phyloP scores from a whole-genome alignment of 2,888 invertebrate genomes.

The Eueremaeus valkanovi region DNA sequence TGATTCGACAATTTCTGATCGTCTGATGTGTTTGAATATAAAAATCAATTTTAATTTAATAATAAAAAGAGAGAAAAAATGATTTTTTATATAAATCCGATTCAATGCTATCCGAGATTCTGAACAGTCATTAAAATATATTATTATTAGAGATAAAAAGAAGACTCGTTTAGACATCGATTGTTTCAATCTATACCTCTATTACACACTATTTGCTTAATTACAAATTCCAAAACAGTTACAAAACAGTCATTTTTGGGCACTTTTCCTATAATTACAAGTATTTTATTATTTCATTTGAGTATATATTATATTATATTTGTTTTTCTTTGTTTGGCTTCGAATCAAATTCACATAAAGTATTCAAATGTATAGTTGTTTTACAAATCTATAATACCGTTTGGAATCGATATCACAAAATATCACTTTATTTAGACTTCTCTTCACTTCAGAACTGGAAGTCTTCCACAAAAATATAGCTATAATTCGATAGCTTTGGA shows the following conservation, averaged over 20 bases:
- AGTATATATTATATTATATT: neutral
- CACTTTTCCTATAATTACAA: neutral
- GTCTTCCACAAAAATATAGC: slow-evolving; percentile 29
- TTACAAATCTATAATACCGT: neutral
- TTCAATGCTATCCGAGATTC: neutral
- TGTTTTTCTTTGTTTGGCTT: neutral
- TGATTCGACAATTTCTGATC: no score
- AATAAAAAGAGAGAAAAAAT: neutral
- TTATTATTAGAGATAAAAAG: neutral
- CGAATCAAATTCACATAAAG: neutral
- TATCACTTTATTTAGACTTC: no score
- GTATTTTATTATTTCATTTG: neutral
- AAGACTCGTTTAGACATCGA: neutral
- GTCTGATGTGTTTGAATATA: no score
- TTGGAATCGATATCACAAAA: slow-evolving; percentile 16
- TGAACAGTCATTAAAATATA: neutral
- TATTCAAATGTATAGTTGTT: neutral
- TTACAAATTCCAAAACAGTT: neutral
- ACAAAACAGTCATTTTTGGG: neutral
- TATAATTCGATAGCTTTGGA: slow-evolving; percentile 12
- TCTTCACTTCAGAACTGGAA: neutral
- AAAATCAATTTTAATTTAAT: neutral
- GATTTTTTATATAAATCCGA: neutral
- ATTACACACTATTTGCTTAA: no score
- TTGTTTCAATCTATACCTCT: neutral